These are phyloP conservation scores for Cyanoderma ruficeps DNA, from an alignment of 2,113 vertebrate species.

Conservation along the genomic window DNA sequence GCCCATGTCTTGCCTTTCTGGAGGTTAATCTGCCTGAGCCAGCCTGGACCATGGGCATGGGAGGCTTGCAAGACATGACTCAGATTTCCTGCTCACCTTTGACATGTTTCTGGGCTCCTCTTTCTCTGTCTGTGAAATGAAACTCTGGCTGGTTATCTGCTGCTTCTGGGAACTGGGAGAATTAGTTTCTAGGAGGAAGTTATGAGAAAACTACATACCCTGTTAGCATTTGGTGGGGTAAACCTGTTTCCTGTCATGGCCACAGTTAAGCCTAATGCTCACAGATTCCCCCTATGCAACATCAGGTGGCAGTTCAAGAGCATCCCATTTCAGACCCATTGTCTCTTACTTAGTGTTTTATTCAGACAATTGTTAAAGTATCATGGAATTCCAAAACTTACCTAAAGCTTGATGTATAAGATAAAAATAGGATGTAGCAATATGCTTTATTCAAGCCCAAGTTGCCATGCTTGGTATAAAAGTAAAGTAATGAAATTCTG, in stretches of 20 bases:
- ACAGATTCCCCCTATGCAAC: background rate
- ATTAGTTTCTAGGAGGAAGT: background rate
- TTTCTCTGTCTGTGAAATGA: background rate
- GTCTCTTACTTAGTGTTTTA: background rate
- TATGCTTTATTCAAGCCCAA: background rate
- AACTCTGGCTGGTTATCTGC: background rate
- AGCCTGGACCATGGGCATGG: background rate
- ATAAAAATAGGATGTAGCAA: background rate
- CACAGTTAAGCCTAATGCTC: background rate
- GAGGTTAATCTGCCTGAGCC: background rate
- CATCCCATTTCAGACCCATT: background rate
- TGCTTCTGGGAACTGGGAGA: background rate
- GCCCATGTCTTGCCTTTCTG: background rate
- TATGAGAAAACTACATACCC: background rate
- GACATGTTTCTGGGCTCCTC: rapidly evolving
- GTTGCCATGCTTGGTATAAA: background rate
- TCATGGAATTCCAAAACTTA: background rate
- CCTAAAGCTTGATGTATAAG: background rate
- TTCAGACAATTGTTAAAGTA: background rate
- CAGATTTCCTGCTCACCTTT: background rate
- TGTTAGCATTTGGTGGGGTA: background rate
- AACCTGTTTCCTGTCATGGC: background rate
- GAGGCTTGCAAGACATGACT: background rate
- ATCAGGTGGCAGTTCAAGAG: background rate
- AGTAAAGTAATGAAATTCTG: background rate